A percentile compares a stretch with the other conserved stretches of the same genome.
These are phyloP conservation scores for Heterotilapia buettikoferi DNA, from an alignment of 2,113 vertebrate genomes.

Conservation along the genomic window DNA sequence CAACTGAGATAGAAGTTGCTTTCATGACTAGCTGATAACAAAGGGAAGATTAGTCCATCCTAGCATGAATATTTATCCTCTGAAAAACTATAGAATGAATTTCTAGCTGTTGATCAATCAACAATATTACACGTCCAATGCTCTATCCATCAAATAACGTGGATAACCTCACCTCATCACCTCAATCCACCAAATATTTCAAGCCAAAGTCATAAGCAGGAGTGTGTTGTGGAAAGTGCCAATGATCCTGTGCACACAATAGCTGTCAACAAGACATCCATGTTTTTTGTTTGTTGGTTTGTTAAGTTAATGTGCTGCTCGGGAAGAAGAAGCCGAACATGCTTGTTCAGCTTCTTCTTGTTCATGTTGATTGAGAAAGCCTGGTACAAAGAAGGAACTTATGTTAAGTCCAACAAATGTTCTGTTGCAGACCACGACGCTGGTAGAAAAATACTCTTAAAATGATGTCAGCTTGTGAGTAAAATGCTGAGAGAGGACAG, in stretches of 20 bases:
- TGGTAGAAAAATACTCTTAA: neutral
- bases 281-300: neutral
- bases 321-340: neutral
- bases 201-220: neutral
- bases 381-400: neutral
- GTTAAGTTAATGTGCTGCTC: neutral
- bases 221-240: neutral
- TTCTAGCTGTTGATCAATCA: neutral
- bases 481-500: neutral
- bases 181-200: neutral
- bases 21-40: neutral
- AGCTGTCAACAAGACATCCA: slow-evolving; percentile 17
- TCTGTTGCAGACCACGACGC: neutral
- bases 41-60: neutral
- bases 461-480: neutral
- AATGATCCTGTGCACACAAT: slow-evolving; percentile 9
- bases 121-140: neutral
- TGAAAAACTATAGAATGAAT: neutral
- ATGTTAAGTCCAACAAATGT: neutral
- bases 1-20: neutral
- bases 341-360: neutral
- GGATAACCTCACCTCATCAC: neutral
- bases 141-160: neutral
- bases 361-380: neutral
- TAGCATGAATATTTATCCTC: neutral